phyloP scores from a whole-genome alignment of 2,888 invertebrate genomes.

The Sarcophaga variegata region DNA sequence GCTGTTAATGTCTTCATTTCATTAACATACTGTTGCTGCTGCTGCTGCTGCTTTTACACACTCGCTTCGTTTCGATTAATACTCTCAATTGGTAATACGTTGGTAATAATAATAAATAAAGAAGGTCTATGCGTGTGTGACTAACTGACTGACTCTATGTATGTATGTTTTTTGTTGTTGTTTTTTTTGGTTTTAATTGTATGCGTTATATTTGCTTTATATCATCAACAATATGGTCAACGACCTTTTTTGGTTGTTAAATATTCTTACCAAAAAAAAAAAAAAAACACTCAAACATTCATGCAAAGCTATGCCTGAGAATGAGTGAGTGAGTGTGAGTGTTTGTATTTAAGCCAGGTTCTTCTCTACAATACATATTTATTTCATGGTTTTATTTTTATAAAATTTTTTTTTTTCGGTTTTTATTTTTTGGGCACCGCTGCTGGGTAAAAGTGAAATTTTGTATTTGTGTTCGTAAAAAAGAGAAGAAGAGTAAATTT shows the following conservation, averaged over 20 bases:
- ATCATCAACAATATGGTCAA: conserved; percentile 55
- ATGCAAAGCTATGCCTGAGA: conserved; percentile 21
- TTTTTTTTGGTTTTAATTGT: not conserved
- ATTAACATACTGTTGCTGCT: no score
- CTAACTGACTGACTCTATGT: no score
- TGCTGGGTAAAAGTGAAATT: conserved; percentile 69
- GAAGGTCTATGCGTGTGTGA: not conserved
- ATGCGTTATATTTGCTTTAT: not conserved
- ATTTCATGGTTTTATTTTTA: not conserved
- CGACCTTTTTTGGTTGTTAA: conserved; percentile 59
- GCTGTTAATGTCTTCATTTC: conserved; percentile 2
- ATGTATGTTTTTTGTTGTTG: no score
- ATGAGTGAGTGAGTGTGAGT: not conserved
- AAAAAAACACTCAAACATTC: conserved; percentile 29
- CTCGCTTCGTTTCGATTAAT: no score
- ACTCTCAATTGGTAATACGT: conserved; percentile 1
- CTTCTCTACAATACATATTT: not conserved
- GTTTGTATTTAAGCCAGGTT: conserved; percentile 47
- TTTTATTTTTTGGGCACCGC: not conserved
- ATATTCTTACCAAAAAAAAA: conserved; percentile 59
- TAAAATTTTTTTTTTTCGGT: not conserved
- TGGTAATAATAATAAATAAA: not conserved
- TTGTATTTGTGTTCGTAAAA: conserved; percentile 47
- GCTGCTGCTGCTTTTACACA: no score
- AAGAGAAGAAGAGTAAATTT: conserved; percentile 54